Evolutionary conservation across 1,140 invertebrate genomes (phyloP), one percentile per base, ranked within the genome.

Genomic region (Brachionus rotundiformis): DNA sequence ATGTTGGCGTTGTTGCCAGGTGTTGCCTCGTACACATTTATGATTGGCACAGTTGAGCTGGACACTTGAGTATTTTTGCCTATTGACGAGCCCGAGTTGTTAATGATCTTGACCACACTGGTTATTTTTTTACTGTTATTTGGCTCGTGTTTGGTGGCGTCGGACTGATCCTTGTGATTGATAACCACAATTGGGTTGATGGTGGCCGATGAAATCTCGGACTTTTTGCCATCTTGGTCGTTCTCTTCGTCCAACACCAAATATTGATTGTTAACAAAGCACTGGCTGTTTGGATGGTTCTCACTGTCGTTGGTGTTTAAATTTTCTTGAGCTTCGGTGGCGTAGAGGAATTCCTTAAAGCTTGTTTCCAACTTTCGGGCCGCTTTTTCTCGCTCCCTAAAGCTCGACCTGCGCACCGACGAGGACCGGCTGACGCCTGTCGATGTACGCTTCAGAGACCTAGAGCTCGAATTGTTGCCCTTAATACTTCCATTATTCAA

Each of bases 341-440:
- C 79, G 31, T 31, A 31, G 5, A 82, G 19, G 33, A 82, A 59
- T 16, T 82, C 81, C 39, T 47, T 47, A 41, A 71, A 82, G 49
- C 36, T 82, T 49, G 61, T 68, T n/a, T 82, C 61, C 8, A 71
- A 25, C 71, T 82, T 82, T 16, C 61, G 10, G 2, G 39, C 81
- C n/a, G 54, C 79, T 65, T 65, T 63, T 47, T 81, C 79, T 29
- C 44, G 47, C 19, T 82, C 63, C n/a, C 81, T 68, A n/a, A 82
- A 71, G 10, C 49, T 63, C 10, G 81, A 61, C 1, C 81, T 63
- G 13, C 81, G 29, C 19, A 82, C 49, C 10, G 81, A 82, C 5
- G 61, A 71, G 1, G 41, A 47, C 0, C 81, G 81, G 54, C 54
- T 82, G 7, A 81, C 63, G 31, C 54, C 61, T n/a, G 54, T 81